Evolutionary conservation across 92 coral and sea anemone species (phyloP).

Genomic region (Paragorgia papillata): DNA sequence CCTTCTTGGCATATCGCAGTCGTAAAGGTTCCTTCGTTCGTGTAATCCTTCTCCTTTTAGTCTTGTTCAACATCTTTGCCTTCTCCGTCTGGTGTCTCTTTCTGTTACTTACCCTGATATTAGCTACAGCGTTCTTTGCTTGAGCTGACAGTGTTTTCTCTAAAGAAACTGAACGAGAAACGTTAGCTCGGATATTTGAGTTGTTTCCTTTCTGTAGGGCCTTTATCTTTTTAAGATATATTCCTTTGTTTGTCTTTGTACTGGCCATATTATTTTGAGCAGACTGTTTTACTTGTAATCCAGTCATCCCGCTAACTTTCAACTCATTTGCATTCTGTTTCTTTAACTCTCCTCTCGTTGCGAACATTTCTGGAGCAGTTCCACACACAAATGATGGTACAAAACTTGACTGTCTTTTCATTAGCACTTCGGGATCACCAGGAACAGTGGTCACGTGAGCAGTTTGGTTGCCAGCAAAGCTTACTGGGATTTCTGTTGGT

Average conservation of each 20-base stretch:
- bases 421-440: slow-evolving; percentile 1
- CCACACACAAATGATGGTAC: slow-evolving; percentile 11
- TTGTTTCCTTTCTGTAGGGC: background rate
- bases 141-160: background rate
- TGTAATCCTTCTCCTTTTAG: slow-evolving; percentile 2
- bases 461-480: slow-evolving; percentile 30
- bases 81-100: slow-evolving; percentile 36
- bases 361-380: background rate
- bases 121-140: background rate
- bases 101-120: slow-evolving; percentile 31
- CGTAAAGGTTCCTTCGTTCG: background rate
- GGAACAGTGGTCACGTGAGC: slow-evolving; percentile 29
- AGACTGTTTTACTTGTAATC: background rate
- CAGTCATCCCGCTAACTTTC: background rate
- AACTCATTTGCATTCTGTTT: background rate
- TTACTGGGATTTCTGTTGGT: slow-evolving; percentile 26
- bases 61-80: slow-evolving; percentile 26
- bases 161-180: background rate
- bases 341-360: background rate
- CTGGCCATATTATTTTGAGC: background rate
- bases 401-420: slow-evolving; percentile 7
- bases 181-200: background rate
- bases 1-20: background rate
- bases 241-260: background rate
- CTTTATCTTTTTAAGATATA: background rate